These are phyloP conservation scores for Malacoraja senta DNA, from an alignment of 2,797 vertebrate species.

Conservation along the genomic window DNA sequence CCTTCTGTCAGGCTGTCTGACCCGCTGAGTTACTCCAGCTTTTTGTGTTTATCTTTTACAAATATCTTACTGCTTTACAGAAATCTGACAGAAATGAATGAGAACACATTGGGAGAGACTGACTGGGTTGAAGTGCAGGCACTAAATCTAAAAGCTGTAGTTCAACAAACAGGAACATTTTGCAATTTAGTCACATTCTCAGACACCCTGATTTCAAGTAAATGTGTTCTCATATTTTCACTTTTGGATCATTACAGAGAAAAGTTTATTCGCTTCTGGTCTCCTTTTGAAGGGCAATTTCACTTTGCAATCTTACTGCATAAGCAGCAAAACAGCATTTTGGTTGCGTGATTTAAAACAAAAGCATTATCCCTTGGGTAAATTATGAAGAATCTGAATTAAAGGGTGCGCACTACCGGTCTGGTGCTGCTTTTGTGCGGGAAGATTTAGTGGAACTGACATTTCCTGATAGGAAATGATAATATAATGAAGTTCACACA, in stretches of 20 bases:
- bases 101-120: no score
- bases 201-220: not conserved
- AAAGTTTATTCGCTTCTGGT: not conserved
- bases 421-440: not conserved
- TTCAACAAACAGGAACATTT: not conserved
- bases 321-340: not conserved
- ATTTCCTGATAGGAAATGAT: slow-evolving; percentile 22
- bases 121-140: not conserved
- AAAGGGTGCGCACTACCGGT: not conserved
- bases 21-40: no score
- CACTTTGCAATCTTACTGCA: not conserved
- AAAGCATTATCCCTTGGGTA: not conserved
- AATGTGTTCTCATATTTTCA: not conserved
- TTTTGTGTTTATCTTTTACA: not conserved
- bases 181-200: not conserved
- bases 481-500: slow-evolving; percentile 17
- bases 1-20: no score
- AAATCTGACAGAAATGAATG: not conserved
- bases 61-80: not conserved
- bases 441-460: not conserved
- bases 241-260: not conserved
- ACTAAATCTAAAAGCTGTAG: not conserved
- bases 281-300: not conserved
- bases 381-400: not conserved
- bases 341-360: not conserved